phyloP scores from a whole-genome alignment of 2,113 vertebrate genomes.

The Peromyscus maniculatus region DNA sequence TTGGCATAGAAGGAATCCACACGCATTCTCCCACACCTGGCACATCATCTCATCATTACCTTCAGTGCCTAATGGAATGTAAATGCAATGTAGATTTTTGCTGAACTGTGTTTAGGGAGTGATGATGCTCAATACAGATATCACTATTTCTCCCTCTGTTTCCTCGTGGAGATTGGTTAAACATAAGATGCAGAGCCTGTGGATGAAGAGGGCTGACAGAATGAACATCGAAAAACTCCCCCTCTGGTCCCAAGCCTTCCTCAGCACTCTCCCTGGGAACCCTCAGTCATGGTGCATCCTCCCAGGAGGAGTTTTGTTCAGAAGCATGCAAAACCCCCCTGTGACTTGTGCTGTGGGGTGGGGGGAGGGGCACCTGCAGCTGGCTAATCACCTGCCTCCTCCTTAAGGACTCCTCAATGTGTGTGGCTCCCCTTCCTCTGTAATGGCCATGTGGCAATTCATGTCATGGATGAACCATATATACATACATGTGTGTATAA shows the following conservation, averaged over 20 bases:
- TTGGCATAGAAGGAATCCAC: neutral
- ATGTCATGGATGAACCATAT: neutral
- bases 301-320: neutral
- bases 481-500: neutral
- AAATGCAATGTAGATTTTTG: neutral
- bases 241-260: neutral
- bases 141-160: neutral
- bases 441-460: accelerated
- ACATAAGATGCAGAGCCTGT: accelerated
- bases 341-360: accelerated
- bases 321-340: neutral
- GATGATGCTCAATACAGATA: neutral
- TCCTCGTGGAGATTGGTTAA: neutral
- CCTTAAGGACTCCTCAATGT: too few relatives aligned
- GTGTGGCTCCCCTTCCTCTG: neutral
- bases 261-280: neutral
- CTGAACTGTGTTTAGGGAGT: neutral
- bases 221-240: neutral
- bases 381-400: accelerated
- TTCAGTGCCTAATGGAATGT: neutral
- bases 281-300: neutral
- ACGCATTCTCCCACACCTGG: neutral
- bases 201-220: neutral
- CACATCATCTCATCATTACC: neutral
- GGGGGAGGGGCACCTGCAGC: neutral